phyloP scores from a whole-genome alignment of 2,888 invertebrate species.

The Zhengitettix transpicula region DNA sequence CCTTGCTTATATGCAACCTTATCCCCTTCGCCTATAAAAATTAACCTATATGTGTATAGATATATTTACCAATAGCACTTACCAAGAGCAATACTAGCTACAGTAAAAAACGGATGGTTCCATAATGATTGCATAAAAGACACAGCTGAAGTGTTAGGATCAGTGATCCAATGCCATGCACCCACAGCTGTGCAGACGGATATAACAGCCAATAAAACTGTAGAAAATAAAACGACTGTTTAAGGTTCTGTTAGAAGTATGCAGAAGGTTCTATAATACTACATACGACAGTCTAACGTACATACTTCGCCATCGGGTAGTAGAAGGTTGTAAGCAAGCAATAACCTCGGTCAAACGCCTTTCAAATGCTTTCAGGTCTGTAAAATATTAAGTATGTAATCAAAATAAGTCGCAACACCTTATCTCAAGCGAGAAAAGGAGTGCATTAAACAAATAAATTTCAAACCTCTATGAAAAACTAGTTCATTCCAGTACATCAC shows the following conservation, averaged over 20 bases:
- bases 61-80: constrained; percentile 21
- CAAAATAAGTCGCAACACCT: neutral
- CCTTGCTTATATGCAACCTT: too few relatives aligned
- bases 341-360: constrained; percentile 93
- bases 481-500: neutral
- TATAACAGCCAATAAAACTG: constrained; percentile 73
- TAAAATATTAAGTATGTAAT: constrained; percentile 21
- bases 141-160: constrained; percentile 82
- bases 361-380: constrained; percentile 96
- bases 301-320: constrained; percentile 89
- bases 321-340: constrained; percentile 84
- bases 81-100: constrained; percentile 71
- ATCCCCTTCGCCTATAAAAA: too few relatives aligned
- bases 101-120: constrained; percentile 88
- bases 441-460: neutral
- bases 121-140: constrained; percentile 78
- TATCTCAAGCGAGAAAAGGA: neutral
- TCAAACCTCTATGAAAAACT: neutral
- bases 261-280: neutral
- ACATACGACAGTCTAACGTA: constrained; percentile 14
- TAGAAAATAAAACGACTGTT: constrained; percentile 12
- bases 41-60: too few relatives aligned
- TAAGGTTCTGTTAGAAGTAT: too few relatives aligned
- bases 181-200: constrained; percentile 85
- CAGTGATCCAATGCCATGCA: constrained; percentile 91